Evolutionary conservation across 2,797 vertebrate species (phyloP).

Genomic region (Catostomus latipinnis): DNA sequence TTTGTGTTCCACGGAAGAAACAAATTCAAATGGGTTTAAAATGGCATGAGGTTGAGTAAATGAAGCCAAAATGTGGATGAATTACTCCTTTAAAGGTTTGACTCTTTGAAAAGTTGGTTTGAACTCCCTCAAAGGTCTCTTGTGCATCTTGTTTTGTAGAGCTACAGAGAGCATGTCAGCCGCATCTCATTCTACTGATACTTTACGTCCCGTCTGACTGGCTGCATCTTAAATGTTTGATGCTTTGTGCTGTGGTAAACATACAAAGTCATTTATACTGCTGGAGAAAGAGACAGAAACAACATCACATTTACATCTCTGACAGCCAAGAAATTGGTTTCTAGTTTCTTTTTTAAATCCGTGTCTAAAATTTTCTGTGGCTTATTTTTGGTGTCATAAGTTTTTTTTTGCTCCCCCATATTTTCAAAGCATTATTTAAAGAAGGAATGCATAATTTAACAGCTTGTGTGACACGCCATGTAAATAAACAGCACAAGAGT

Average conservation of each 20-base stretch:
- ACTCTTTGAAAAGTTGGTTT: conserved; percentile 29
- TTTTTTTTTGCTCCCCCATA: not conserved
- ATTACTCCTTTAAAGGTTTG: conserved; percentile 22
- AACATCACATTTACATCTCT: conserved; percentile 37
- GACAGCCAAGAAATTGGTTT: conserved; percentile 40
- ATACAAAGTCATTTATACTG: conserved; percentile 61
- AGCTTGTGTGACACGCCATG: conserved; percentile 9
- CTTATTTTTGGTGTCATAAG: conserved; percentile 4
- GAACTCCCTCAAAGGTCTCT: conserved; percentile 37
- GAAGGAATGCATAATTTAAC: conserved; percentile 47
- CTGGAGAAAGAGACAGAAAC: conserved; percentile 40
- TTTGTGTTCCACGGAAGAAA: not conserved
- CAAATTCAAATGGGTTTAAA: not conserved
- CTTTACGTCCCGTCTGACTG: conserved; percentile 49
- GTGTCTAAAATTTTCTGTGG: conserved; percentile 20
- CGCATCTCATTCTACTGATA: conserved; percentile 28
- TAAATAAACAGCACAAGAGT: conserved; percentile 33
- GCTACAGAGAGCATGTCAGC: conserved; percentile 23
- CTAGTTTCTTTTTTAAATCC: conserved; percentile 14
- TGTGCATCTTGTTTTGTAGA: conserved; percentile 23
- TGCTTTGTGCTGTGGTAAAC: conserved; percentile 56
- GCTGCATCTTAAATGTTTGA: conserved; percentile 66
- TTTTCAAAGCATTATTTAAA: conserved; percentile 35
- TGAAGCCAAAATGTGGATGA: not conserved
- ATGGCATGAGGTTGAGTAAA: conserved; percentile 4